Evolutionary conservation across 1,140 invertebrate species (phyloP).

Genomic region (Drosophila oshimai): DNA sequence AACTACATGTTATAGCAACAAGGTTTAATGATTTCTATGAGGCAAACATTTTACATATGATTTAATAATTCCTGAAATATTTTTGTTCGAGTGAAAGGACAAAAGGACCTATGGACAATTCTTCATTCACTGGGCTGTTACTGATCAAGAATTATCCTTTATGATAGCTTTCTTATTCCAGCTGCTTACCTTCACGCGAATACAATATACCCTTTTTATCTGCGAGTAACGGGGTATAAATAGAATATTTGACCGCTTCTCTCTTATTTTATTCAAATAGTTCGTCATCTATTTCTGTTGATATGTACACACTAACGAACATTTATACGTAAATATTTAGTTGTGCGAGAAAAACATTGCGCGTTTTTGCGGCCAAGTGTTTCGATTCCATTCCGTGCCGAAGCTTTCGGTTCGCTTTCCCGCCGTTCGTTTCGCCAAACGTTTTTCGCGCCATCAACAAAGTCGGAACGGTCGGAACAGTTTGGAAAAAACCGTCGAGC

Average conservation of each 20-base stretch:
- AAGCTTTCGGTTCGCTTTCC: constrained; percentile 14
- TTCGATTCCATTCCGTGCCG: constrained; percentile 41
- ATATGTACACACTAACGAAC: constrained; percentile 1
- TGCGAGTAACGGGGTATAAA: background rate
- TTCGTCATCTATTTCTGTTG: constrained; percentile 28
- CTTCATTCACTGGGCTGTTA: too few relatives aligned
- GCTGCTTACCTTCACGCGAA: background rate
- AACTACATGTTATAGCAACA: too few relatives aligned
- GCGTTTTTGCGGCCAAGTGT: constrained; percentile 32
- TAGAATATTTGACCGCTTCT: constrained; percentile 1
- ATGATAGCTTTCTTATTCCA: too few relatives aligned
- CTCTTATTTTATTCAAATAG: constrained; percentile 29
- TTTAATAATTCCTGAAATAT: too few relatives aligned
- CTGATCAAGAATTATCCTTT: too few relatives aligned
- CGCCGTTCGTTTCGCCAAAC: constrained; percentile 41
- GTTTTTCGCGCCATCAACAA: constrained; percentile 52
- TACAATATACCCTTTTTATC: background rate
- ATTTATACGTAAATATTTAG: constrained; percentile 17
- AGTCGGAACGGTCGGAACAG: constrained; percentile 16
- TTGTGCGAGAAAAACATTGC: constrained; percentile 16
- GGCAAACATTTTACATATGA: too few relatives aligned
- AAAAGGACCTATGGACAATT: too few relatives aligned
- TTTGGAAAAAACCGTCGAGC: constrained; percentile 68
- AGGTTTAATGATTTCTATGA: too few relatives aligned
- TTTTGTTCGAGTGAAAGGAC: too few relatives aligned